phyloP scores from a whole-genome alignment of 92 coral and sea anemone genomes.

The Heliopora coerulea region DNA sequence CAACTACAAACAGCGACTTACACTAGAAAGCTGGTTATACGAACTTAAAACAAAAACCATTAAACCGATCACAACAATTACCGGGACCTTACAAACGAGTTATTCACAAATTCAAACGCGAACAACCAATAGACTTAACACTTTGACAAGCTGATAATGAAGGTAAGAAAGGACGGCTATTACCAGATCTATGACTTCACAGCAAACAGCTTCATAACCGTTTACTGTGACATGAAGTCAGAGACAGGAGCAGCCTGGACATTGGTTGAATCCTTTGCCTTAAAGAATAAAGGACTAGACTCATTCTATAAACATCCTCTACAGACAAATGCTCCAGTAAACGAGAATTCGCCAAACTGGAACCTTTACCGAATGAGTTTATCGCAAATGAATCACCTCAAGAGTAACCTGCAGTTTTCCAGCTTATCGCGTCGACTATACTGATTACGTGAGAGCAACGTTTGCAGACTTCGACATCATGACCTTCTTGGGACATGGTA shows the following conservation, averaged over 20 bases:
- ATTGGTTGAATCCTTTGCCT: conserved; percentile 58
- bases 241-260: conserved; percentile 75
- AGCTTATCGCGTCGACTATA: conserved; percentile 48
- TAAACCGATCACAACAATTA: no score
- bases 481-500: conserved; percentile 28
- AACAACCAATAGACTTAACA: neutral
- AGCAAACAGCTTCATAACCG: conserved; percentile 39
- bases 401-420: conserved; percentile 66
- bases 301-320: conserved; percentile 1
- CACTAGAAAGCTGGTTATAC: no score
- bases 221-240: conserved; percentile 61
- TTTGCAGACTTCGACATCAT: conserved; percentile 54
- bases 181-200: conserved; percentile 44
- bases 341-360: conserved; percentile 48
- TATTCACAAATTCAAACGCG: no score
- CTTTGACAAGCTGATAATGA: conserved; percentile 7
- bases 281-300: conserved; percentile 9
- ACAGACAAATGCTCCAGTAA: neutral
- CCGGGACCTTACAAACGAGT: no score
- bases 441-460: conserved; percentile 63
- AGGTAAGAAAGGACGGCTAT: neutral
- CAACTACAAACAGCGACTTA: no score
- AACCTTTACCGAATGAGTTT: conserved; percentile 55
- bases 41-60: no score
- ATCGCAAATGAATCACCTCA: conserved; percentile 53